phyloP scores from a whole-genome alignment of 2,797 vertebrate species.

The Epinephelus awoara region DNA sequence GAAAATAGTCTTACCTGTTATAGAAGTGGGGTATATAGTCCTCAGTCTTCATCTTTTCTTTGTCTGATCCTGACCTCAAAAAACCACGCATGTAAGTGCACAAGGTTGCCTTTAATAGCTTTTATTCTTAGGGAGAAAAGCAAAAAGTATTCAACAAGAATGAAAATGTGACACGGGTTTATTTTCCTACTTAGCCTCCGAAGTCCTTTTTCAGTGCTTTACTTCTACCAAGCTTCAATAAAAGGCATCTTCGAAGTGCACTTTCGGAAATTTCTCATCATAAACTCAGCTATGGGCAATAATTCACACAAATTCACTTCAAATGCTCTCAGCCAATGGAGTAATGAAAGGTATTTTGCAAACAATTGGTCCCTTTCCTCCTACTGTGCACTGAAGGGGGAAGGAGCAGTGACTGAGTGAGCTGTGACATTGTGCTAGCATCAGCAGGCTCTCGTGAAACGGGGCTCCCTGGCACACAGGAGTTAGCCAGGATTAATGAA shows the following conservation, averaged over 20 bases:
- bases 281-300: slow-evolving; percentile 69
- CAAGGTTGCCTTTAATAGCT: slow-evolving; percentile 31
- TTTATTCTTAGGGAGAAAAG: slow-evolving; percentile 30
- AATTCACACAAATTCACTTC: slow-evolving; percentile 69
- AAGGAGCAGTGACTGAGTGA: slow-evolving; percentile 71
- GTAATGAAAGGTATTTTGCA: slow-evolving; percentile 79
- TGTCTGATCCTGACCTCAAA: neutral
- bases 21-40: neutral
- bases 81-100: slow-evolving; percentile 9
- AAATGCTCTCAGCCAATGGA: slow-evolving; percentile 67
- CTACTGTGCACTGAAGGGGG: slow-evolving; percentile 59
- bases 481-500: slow-evolving; percentile 86
- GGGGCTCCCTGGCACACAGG: slow-evolving; percentile 67
- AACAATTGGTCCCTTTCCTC: slow-evolving; percentile 74
- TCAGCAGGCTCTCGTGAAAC: slow-evolving; percentile 73
- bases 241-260: slow-evolving; percentile 65
- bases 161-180: slow-evolving; percentile 36
- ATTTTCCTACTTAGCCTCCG: slow-evolving; percentile 38
- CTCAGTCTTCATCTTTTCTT: slow-evolving; percentile 3
- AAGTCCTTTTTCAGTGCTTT: slow-evolving; percentile 38
- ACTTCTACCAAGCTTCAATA: slow-evolving; percentile 50
- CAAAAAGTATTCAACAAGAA: slow-evolving; percentile 45
- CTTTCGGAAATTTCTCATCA: slow-evolving; percentile 65
- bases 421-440: slow-evolving; percentile 77
- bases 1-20: neutral